Percentiles rank a stretch among this genome's conserved stretches.
These are phyloP conservation scores for Mesorhabditis belari DNA, from an alignment of 2,888 invertebrate species.

Conservation along the genomic window DNA sequence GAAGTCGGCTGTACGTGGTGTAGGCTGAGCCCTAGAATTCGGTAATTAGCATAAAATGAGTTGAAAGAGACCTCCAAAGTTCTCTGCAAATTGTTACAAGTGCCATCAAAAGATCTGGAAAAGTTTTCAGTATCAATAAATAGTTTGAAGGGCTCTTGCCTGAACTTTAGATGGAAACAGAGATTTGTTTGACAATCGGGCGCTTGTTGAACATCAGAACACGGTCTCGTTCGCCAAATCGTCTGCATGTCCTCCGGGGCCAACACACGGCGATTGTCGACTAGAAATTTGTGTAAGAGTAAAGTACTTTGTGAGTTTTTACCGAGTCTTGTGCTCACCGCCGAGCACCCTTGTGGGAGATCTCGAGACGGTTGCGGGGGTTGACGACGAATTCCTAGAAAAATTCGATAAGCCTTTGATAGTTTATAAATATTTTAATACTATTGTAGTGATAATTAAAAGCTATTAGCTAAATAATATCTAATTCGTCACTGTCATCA, in stretches of 20 bases:
- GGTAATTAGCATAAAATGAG: no score
- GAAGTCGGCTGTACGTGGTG: conserved; percentile 60
- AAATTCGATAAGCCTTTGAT: no score
- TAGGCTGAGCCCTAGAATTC: conserved; percentile 87
- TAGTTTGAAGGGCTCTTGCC: no score
- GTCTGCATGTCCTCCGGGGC: conserved; percentile 19
- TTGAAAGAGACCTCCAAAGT: conserved; percentile 18
- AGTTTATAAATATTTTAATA: no score
- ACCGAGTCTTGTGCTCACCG: conserved; percentile 2
- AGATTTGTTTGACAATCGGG: conserved; percentile 36
- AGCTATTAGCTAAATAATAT: no score
- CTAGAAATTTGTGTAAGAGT: no score
- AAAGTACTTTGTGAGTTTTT: no score
- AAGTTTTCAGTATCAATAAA: no score
- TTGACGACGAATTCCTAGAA: neutral
- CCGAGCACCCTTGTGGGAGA: conserved; percentile 7
- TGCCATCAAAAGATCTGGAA: conserved; percentile 85
- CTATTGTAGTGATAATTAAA: no score
- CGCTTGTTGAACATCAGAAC: conserved; percentile 13
- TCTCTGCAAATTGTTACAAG: conserved; percentile 76
- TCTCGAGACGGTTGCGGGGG: neutral
- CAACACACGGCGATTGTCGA: conserved; percentile 10
- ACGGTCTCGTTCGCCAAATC: conserved; percentile 1
- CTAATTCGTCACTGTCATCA: no score
- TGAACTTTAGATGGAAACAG: conserved; percentile 60